phyloP scores from a whole-genome alignment of 2,113 vertebrate species.

The Stomatorhinus ivindoensis region DNA sequence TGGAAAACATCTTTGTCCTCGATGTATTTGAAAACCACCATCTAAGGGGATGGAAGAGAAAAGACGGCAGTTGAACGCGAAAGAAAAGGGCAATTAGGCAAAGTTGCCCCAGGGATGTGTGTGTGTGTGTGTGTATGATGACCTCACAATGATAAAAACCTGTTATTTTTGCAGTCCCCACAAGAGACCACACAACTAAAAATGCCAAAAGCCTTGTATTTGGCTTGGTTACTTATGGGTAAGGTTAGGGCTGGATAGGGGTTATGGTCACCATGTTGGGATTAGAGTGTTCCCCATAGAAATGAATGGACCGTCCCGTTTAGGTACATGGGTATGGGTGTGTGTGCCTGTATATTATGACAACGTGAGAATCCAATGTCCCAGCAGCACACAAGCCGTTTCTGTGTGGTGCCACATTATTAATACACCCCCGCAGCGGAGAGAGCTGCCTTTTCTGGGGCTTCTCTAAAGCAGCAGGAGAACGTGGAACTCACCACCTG shows the following conservation, averaged over 20 bases:
- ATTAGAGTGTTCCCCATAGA: background rate
- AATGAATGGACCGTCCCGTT: background rate
- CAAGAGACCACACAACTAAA: background rate
- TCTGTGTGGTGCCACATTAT: background rate
- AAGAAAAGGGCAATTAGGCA: background rate
- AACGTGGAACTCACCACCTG: conserved; percentile 80
- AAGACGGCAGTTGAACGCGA: background rate
- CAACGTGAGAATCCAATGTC: background rate
- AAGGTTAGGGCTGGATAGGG: background rate
- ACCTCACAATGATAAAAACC: background rate
- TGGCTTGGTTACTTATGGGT: background rate
- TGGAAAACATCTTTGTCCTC: conserved; percentile 99
- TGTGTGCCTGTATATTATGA: background rate
- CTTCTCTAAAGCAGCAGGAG: background rate
- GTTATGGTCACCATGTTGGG: background rate
- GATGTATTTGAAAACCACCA: conserved; percentile 99
- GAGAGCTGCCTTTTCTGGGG: background rate
- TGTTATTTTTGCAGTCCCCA: background rate
- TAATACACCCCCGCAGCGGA: background rate
- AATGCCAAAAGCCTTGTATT: background rate
- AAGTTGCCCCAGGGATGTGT: background rate
- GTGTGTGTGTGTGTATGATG: background rate
- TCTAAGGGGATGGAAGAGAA: conserved; percentile 35
- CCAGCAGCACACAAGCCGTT: background rate
- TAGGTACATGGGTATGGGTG: background rate